phyloP scores from a whole-genome alignment of 2,113 vertebrate species.

The Garra rufa region DNA sequence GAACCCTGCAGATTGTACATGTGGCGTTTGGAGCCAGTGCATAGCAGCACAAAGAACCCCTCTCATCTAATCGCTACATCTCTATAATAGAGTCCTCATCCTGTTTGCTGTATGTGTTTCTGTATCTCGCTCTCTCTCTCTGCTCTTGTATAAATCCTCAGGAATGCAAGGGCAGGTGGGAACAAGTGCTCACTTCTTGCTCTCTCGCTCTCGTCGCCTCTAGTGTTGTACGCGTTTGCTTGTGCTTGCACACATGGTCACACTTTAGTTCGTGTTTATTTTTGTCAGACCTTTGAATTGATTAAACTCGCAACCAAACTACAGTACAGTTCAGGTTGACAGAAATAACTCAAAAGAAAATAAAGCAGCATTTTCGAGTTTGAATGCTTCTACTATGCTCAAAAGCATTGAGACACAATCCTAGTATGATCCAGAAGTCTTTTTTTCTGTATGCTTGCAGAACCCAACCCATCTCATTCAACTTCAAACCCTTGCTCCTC shows the following conservation, averaged over 20 bases:
- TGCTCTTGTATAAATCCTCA: constrained; percentile 49
- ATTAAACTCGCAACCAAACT: not conserved
- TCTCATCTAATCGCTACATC: constrained; percentile 26
- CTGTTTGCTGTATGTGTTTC: constrained; percentile 26
- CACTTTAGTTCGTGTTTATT: not conserved
- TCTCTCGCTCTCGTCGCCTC: not conserved
- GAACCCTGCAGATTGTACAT: constrained; percentile 1
- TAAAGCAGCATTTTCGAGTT: not conserved
- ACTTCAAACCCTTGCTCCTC: constrained; percentile 40
- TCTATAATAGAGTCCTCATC: constrained; percentile 33
- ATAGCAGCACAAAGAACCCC: not conserved
- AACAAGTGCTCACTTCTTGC: constrained; percentile 55
- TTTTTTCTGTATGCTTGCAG: not conserved
- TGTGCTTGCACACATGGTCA: not conserved
- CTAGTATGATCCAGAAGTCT: not conserved
- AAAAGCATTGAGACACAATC: not conserved
- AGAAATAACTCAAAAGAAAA: too few species aligned
- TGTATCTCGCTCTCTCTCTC: constrained; percentile 25
- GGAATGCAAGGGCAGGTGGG: constrained; percentile 63
- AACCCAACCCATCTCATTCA: not conserved
- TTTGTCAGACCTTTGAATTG: not conserved
- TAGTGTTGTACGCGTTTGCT: not conserved
- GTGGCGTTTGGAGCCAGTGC: not conserved
- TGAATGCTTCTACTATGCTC: not conserved
- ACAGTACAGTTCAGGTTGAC: too few species aligned